A percentile compares a stretch with the other conserved stretches of the same genome.
These are phyloP conservation scores for Beris chalybata DNA, from an alignment of 2,888 invertebrate genomes.

Conservation along the genomic window DNA sequence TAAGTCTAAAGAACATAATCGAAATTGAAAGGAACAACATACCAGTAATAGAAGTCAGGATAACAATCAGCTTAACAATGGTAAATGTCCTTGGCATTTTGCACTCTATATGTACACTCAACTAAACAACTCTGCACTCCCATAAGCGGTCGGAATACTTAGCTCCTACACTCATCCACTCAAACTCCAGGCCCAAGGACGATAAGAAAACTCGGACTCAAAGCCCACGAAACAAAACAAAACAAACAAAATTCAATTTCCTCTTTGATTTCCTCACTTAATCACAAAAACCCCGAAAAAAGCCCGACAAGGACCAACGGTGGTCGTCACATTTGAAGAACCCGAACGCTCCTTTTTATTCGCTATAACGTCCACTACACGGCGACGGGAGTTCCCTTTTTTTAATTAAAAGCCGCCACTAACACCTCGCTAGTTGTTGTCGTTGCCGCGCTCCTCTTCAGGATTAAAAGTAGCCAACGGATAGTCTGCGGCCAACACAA, in stretches of 20 bases:
- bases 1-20: not conserved
- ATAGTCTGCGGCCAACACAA: not conserved
- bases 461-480: too few relatives aligned
- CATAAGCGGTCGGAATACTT: slow-evolving; percentile 4
- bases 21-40: slow-evolving; percentile 1
- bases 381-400: slow-evolving; percentile 8
- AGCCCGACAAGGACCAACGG: slow-evolving; percentile 8
- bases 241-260: slow-evolving; percentile 26
- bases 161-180: slow-evolving; percentile 10
- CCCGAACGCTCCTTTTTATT: slow-evolving; percentile 1
- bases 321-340: slow-evolving; percentile 26
- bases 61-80: slow-evolving; percentile 22
- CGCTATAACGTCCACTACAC: slow-evolving; percentile 6
- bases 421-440: too few relatives aligned
- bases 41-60: slow-evolving; percentile 27
- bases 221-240: too few relatives aligned
- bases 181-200: not conserved
- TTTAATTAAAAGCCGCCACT: slow-evolving; percentile 13
- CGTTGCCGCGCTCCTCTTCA: too few relatives aligned
- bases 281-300: slow-evolving; percentile 27
- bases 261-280: slow-evolving; percentile 32
- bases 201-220: too few relatives aligned
- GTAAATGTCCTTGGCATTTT: slow-evolving; percentile 25
- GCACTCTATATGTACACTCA: slow-evolving; percentile 16
- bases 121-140: slow-evolving; percentile 18